Conservation (phyloP, 2,888 invertebrate species). For the Colostygia pectinataria region DNA sequence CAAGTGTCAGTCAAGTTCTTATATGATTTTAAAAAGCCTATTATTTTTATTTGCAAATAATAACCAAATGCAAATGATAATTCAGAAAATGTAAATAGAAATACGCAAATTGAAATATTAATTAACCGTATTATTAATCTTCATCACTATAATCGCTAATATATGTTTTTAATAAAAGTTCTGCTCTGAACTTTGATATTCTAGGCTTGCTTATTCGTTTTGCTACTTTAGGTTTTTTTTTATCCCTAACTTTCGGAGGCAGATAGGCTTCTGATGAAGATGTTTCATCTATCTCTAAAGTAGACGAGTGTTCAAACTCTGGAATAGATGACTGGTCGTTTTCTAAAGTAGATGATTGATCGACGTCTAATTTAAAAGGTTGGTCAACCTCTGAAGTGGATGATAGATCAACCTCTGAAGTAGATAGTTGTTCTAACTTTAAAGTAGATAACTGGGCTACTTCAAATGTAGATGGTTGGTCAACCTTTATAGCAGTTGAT, state of each 20-base stretch:
- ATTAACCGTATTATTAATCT: conserved; percentile 14
- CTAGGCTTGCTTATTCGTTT: conserved; percentile 13
- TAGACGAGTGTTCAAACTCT: background rate
- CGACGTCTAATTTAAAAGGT: too few species aligned
- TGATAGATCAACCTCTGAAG: background rate
- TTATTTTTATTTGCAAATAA: too few species aligned
- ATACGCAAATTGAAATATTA: too few species aligned
- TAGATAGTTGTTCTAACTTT: background rate
- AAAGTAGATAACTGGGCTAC: background rate
- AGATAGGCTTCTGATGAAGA: background rate
- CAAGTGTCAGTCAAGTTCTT: too few species aligned
- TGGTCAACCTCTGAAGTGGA: background rate
- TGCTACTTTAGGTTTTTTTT: conserved; percentile 3
- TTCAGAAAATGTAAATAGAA: too few species aligned
- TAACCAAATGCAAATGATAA: too few species aligned
- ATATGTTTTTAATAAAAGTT: conserved; percentile 15
- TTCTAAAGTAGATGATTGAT: background rate
- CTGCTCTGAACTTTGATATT: conserved; percentile 7
- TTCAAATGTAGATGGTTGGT: background rate
- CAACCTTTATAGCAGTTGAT: background rate
- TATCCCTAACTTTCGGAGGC: background rate
- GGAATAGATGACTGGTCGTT: background rate
- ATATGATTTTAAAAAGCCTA: too few species aligned
- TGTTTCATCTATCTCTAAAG: too few species aligned
- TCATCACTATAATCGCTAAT: conserved; percentile 19